Conservation (phyloP, 2,113 vertebrate species). For the Strix uralensis region DNA sequence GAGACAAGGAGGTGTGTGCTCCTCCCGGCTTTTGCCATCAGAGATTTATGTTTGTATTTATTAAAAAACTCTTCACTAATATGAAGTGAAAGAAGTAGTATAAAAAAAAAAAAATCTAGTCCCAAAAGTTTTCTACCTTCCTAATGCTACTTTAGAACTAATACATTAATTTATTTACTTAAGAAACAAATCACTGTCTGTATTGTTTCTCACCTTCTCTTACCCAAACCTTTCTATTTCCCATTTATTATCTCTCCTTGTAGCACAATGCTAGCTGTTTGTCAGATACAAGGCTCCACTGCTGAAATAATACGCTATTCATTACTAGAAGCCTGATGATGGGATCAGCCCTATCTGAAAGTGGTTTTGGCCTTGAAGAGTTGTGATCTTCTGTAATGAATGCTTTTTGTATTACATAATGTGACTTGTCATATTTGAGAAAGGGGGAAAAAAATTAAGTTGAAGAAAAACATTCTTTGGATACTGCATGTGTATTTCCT, state of each 20-base stretch:
- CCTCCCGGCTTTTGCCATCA: background rate
- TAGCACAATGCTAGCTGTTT: background rate
- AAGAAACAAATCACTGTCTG: background rate
- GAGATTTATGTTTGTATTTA: background rate
- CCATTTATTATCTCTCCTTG: background rate
- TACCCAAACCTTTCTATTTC: background rate
- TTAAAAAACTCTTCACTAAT: background rate
- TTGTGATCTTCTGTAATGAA: background rate
- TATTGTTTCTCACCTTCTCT: background rate
- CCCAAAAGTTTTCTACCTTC: background rate
- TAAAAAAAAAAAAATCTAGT: background rate
- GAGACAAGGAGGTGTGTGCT: background rate
- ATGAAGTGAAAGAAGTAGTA: background rate
- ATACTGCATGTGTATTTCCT: background rate
- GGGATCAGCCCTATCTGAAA: background rate
- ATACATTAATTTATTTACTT: background rate
- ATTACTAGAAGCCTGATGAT: background rate
- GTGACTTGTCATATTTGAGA: background rate
- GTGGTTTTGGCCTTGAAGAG: background rate
- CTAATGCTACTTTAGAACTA: background rate
- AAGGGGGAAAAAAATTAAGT: background rate
- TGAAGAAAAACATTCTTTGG: background rate
- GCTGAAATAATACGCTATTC: slow-evolving; percentile 22
- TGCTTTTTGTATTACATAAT: background rate
- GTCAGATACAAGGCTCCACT: slow-evolving; percentile 18